These are phyloP conservation scores for Nyleta sp. DNA, from an alignment of 2,888 invertebrate species.

Conservation along the genomic window DNA sequence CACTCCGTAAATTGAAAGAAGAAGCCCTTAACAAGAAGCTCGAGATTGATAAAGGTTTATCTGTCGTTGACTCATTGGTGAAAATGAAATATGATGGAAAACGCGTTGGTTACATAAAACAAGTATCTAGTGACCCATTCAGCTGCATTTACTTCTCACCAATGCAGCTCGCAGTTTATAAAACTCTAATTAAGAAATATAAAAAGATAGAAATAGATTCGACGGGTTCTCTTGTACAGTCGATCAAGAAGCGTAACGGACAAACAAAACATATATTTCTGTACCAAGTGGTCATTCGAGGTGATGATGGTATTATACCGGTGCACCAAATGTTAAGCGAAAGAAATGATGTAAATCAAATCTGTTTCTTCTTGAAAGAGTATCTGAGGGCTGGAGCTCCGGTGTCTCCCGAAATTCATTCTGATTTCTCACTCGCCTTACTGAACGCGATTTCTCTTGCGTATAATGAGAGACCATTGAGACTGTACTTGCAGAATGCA, in stretches of 20 bases:
- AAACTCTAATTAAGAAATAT: slow-evolving; percentile 52
- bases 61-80: too few species aligned
- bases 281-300: slow-evolving; percentile 63
- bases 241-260: slow-evolving; percentile 50
- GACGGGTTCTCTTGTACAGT: slow-evolving; percentile 62
- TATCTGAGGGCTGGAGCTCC: slow-evolving; percentile 64
- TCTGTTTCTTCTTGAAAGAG: slow-evolving; percentile 65
- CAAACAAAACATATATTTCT: slow-evolving; percentile 61
- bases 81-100: too few species aligned
- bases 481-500: slow-evolving; percentile 27
- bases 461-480: slow-evolving; percentile 63
- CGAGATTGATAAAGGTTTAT: too few species aligned
- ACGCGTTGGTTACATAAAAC: too few species aligned
- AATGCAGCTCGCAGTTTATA: slow-evolving; percentile 60
- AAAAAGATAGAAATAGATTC: slow-evolving; percentile 63
- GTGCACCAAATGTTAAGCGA: slow-evolving; percentile 69
- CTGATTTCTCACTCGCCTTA: slow-evolving; percentile 66
- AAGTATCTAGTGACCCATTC: too few species aligned
- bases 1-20: too few species aligned
- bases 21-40: too few species aligned
- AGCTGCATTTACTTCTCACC: too few species aligned
- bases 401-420: slow-evolving; percentile 61
- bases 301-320: slow-evolving; percentile 62
- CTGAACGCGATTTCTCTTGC: slow-evolving; percentile 63
- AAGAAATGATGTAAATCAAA: slow-evolving; percentile 66